Base-by-base conservation (phyloP, 2,888 invertebrate genomes). In the Drosophila basisetae region DNA sequence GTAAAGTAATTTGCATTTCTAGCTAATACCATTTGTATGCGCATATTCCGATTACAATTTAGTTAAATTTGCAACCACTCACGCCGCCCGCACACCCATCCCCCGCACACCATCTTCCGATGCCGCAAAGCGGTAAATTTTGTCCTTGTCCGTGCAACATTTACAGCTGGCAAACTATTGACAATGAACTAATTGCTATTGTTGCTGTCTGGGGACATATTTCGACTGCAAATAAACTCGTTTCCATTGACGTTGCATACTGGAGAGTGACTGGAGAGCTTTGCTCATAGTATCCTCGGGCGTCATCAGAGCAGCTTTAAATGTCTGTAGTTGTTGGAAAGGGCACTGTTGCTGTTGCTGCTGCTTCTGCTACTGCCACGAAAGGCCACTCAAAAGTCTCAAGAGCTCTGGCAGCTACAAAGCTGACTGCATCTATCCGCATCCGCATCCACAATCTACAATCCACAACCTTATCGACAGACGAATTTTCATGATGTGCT, bases 1-100 rank as follows among this genome's bases (percentile, higher is more conserved):
- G 78, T 86, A 90, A 90, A 90, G 90, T 83, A 90, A 86, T 86
- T 90, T 90, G 89, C 89, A 86, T 89, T 86, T 89, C 78, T 54
- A 76, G 89, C 85, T 90, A 91, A 88, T 88, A 85, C 90, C 91
- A 88, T 88, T 88, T 91, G 88, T 90, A 91, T 88, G 88, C 88
- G 89, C 89, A 86, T 90, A 86, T 89, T 86, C 85, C 85, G 90
- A 90, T 86, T 86, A 86, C 85, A 86, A 89, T 86, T 86, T 86
- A 86, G 90, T 90, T 86, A 86, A 86, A 90, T 86, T 89, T 90
- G 78, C 43, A 61, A 56, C 63, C 65, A 18, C 55, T 41, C 28
- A 37, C 28, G 5, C 13, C n/a, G 2, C 31, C 37, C 28, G 7
- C 2, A 11, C 22, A 5, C 35, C 41, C 18, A 18, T 9, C 4